A percentile compares a stretch with the other conserved stretches of the same genome.
Evolutionary conservation across 2,888 invertebrate genomes (phyloP).

Genomic region (Amiota mariae): DNA sequence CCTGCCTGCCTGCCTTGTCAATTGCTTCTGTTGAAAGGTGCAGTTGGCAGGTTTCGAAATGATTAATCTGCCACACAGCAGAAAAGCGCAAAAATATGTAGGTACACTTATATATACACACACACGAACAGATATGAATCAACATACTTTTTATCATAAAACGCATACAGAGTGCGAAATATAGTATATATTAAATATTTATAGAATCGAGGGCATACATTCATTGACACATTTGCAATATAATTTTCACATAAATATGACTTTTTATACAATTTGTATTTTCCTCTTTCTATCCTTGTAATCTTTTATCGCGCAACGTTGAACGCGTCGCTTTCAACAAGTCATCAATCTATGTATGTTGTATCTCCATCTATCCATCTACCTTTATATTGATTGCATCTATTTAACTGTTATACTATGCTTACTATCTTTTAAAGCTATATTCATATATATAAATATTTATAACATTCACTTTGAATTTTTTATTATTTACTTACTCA

Average conservation of each 20-base stretch:
- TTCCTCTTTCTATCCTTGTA: neutral
- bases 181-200: constrained; percentile 58
- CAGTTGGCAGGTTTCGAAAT: constrained; percentile 39
- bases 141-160: constrained; percentile 2
- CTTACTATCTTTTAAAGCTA: too few species aligned
- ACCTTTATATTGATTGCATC: too few species aligned
- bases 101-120: too few species aligned
- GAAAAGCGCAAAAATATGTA: constrained; percentile 38
- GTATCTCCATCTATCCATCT: too few species aligned
- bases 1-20: constrained; percentile 34
- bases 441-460: too few species aligned
- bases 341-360: constrained; percentile 16
- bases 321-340: constrained; percentile 13
- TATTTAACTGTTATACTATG: too few species aligned
- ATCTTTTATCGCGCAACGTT: neutral
- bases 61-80: constrained; percentile 61
- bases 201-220: constrained; percentile 34
- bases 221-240: constrained; percentile 25
- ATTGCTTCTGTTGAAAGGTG: constrained; percentile 36
- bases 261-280: neutral
- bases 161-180: constrained; percentile 27
- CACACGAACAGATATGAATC: neutral
- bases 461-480: neutral
- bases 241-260: constrained; percentile 15
- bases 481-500: neutral